Conservation (phyloP, 2,797 vertebrate species). For the Periparus ater region DNA sequence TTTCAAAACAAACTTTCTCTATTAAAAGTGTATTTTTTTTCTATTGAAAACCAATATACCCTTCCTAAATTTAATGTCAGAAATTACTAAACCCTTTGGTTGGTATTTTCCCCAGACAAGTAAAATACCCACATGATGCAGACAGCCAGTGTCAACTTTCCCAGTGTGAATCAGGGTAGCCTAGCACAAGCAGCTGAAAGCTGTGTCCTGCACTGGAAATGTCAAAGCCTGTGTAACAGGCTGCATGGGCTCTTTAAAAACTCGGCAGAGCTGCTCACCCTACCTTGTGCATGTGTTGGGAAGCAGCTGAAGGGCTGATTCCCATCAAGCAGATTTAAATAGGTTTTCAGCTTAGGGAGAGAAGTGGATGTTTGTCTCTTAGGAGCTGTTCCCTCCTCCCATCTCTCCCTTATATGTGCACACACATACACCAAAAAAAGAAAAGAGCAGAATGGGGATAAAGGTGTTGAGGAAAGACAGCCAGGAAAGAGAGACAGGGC, state of each 20-base stretch:
- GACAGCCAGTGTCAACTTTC: not conserved
- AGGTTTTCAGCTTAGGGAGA: conserved; percentile 57
- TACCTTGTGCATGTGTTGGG: conserved; percentile 47
- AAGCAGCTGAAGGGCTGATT: conserved; percentile 54
- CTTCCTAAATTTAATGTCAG: not conserved
- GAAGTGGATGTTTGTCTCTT: conserved; percentile 43
- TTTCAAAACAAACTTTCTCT: not conserved
- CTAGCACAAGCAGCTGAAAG: not conserved
- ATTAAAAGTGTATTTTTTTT: not conserved
- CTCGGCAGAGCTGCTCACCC: not conserved
- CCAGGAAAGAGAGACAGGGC: not conserved
- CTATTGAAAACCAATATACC: not conserved
- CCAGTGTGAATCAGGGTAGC: not conserved
- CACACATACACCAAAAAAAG: not conserved
- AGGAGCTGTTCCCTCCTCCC: conserved; percentile 11
- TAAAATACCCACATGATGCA: not conserved
- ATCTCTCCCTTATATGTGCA: conserved; percentile 4
- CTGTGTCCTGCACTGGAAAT: not conserved
- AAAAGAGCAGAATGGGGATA: not conserved
- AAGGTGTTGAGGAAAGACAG: not conserved
- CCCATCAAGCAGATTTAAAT: conserved; percentile 69
- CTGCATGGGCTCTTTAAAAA: conserved; percentile 50
- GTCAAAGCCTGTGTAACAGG: not conserved
- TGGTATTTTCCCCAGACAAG: not conserved
- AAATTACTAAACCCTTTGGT: not conserved